Conservation (phyloP, 2,113 vertebrate genomes). For the Indicator maculatus region DNA sequence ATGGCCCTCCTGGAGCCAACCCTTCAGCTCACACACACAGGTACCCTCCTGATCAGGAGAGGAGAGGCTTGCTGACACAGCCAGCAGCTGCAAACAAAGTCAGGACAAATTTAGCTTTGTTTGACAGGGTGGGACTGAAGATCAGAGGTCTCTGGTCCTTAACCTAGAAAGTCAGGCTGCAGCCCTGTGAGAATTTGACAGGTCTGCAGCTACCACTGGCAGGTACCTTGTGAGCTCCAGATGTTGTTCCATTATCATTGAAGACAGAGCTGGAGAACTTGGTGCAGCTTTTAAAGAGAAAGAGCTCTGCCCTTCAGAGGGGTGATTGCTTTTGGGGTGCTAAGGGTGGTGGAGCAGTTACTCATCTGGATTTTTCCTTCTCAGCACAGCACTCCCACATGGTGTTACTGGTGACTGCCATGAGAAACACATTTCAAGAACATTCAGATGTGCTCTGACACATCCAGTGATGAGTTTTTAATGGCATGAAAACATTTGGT, state of each 20-base stretch:
- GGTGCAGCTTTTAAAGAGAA: background rate
- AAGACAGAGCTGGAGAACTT: background rate
- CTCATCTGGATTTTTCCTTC: background rate
- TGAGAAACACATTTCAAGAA: background rate
- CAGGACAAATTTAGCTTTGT: conserved; percentile 20
- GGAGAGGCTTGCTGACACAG: conserved; percentile 67
- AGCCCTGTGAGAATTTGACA: conserved; percentile 24
- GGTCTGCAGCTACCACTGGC: background rate
- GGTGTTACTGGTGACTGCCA: background rate
- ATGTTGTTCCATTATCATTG: background rate
- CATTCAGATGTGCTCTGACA: background rate
- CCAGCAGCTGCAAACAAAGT: conserved; percentile 48
- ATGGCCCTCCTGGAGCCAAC: conserved; percentile 33
- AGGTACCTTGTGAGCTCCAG: conserved; percentile 26
- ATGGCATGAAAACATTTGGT: conserved; percentile 1
- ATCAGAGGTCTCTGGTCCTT: conserved; percentile 30
- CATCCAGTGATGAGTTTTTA: background rate
- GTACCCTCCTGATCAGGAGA: conserved; percentile 44
- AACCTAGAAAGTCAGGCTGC: background rate
- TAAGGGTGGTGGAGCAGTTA: background rate
- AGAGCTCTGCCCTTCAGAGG: background rate
- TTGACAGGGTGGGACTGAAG: conserved; percentile 27
- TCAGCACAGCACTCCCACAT: background rate
- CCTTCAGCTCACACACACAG: background rate
- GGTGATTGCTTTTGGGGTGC: background rate